These are phyloP conservation scores for Drosophila monieri DNA, from an alignment of 2,888 invertebrate species.

Conservation along the genomic window DNA sequence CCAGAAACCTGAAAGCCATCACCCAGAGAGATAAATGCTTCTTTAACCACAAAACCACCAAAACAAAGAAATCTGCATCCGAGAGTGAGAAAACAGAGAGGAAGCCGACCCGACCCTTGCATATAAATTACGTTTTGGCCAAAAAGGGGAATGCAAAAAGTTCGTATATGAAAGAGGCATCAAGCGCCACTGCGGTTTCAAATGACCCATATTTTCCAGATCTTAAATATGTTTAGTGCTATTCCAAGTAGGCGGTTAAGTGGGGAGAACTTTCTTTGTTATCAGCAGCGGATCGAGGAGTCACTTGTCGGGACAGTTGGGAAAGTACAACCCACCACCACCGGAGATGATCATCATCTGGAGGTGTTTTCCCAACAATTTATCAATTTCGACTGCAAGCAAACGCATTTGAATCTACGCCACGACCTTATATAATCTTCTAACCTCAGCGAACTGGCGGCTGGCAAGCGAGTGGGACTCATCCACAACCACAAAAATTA, in stretches of 20 bases:
- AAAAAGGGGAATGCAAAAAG: constrained; percentile 15
- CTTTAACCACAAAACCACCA: constrained; percentile 55
- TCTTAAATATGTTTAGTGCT: constrained; percentile 15
- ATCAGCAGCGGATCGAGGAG: constrained; percentile 43
- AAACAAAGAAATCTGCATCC: constrained; percentile 30
- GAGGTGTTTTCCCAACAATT: constrained; percentile 7
- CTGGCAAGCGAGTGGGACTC: constrained; percentile 22
- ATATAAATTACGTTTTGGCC: constrained; percentile 56
- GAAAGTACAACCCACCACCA: constrained; percentile 8
- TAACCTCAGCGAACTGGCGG: constrained; percentile 45
- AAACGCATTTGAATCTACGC: constrained; percentile 26
- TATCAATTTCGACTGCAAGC: constrained; percentile 26
- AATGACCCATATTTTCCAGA: constrained; percentile 54
- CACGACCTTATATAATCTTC: constrained; percentile 25
- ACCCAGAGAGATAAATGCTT: constrained; percentile 54
- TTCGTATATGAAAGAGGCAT: constrained; percentile 18
- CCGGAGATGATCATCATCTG: not conserved
- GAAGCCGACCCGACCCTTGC: constrained; percentile 43
- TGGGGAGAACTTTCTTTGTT: constrained; percentile 39
- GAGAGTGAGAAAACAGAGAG: constrained; percentile 37
- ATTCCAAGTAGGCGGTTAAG: constrained; percentile 25
- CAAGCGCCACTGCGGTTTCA: constrained; percentile 45
- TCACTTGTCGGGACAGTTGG: not conserved
- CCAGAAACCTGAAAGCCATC: constrained; percentile 27
- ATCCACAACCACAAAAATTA: constrained; percentile 45